These are phyloP conservation scores for Isichthys henryi DNA, from an alignment of 2,113 vertebrate genomes.

Conservation along the genomic window DNA sequence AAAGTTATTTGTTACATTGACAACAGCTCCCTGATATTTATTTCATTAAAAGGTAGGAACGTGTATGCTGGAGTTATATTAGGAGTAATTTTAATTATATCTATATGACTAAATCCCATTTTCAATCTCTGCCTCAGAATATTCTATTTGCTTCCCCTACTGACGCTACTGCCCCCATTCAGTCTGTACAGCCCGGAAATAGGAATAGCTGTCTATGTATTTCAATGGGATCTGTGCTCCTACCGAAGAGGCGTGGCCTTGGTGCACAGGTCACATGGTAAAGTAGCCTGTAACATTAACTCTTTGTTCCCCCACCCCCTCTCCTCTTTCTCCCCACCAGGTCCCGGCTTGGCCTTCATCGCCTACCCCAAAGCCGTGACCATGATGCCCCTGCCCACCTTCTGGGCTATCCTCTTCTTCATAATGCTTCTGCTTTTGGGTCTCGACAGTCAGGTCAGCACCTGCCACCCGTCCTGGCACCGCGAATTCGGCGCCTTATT, in stretches of 20 bases:
- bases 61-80: background rate
- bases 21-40: background rate
- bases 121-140: background rate
- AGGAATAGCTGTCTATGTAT: background rate
- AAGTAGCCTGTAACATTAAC: constrained; percentile 20
- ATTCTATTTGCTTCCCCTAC: background rate
- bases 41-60: background rate
- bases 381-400: constrained; percentile 95
- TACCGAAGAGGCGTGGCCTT: constrained; percentile 19
- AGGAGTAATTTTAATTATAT: background rate
- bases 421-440: constrained; percentile 98
- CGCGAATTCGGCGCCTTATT: background rate
- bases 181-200: background rate
- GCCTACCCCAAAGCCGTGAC: constrained; percentile 97
- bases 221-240: constrained; percentile 27
- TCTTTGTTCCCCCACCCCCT: constrained; percentile 31
- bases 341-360: constrained; percentile 96
- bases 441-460: constrained; percentile 95
- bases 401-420: constrained; percentile 97
- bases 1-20: background rate
- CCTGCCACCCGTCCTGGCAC: too few species aligned
- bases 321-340: constrained; percentile 59
- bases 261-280: constrained; percentile 28
- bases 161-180: background rate
- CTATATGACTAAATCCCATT: background rate